Base-by-base conservation (phyloP, 2,888 invertebrate species). In the Calephelis perditalis region DNA sequence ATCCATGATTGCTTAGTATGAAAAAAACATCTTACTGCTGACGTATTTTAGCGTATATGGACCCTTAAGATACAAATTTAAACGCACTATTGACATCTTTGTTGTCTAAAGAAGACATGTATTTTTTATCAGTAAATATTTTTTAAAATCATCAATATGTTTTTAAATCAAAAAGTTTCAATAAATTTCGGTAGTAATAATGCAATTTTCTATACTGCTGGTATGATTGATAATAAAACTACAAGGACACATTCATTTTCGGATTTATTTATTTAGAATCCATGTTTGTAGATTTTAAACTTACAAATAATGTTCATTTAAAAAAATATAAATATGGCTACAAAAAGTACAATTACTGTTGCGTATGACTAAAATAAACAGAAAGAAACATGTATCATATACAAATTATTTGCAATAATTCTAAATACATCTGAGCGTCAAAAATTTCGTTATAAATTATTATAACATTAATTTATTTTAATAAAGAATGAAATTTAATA, bases 201-300 rank as follows among this genome's bases (percentile, higher is more conserved):
- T 40, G 7, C 40, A 40, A 26, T 3, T 26, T 26, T 26, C 26
- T 26, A 26, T 8, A 49, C 9, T 26, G 12, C 10, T n/a, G 8
- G 15, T 3, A 45, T 57, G 4, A 3, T 26, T 9, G 12, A 37
- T 56, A 68, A 68, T 69, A 61, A 67, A 70, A 68, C 74, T 68
- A 76, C 71, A 68, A 67, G 67, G 71, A 67, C 64, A 65, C 63
- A 70, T 71, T 64, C 69, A 71, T 73, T 79, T 85, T 82, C 77
- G 81, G 81, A 84, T 88, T 85, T 83, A 86, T 89, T 88, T 86
- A 88, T 88, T 90, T 82, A 88, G 86, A 88, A 84, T 88, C 85
- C 86, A 80, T 81, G 82, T 85, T 84, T 84, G 84, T 85, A 86
- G 83, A 85, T 82, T 84, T 81, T 84, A 83, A 88, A 87, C 86